A percentile compares a stretch with the other conserved stretches of the same genome.
These are phyloP conservation scores for Megaleporinus macrocephalus DNA, from an alignment of 2,113 vertebrate genomes.

Conservation along the genomic window DNA sequence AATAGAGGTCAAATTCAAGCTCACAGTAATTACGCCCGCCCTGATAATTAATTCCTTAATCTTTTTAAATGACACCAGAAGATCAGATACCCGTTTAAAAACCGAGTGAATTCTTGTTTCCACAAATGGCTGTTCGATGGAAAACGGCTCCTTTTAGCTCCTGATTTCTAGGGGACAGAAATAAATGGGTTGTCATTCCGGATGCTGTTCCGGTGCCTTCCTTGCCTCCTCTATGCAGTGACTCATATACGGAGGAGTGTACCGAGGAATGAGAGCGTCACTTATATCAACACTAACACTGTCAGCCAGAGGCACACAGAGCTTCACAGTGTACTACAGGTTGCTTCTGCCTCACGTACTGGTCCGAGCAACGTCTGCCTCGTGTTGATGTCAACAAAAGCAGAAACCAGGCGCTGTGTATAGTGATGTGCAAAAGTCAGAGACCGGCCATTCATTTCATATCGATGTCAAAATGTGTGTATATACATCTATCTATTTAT, in stretches of 20 bases:
- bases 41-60: neutral
- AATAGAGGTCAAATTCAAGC: constrained; percentile 3
- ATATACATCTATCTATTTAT: too few relatives aligned
- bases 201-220: constrained; percentile 60
- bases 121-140: neutral
- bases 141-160: constrained; percentile 36
- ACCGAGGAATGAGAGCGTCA: constrained; percentile 31
- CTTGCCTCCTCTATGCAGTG: constrained; percentile 60
- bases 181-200: constrained; percentile 49
- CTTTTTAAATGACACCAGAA: neutral
- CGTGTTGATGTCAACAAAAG: constrained; percentile 1
- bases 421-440: too few relatives aligned
- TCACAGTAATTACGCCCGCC: neutral
- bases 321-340: constrained; percentile 47
- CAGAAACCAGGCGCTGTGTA: neutral
- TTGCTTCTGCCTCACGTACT: neutral
- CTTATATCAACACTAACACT: constrained; percentile 59
- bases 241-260: constrained; percentile 57
- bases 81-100: neutral
- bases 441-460: too few relatives aligned
- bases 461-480: too few relatives aligned
- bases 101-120: neutral
- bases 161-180: constrained; percentile 38
- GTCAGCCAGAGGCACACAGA: constrained; percentile 59
- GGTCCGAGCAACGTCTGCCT: neutral